These are phyloP conservation scores for Drosophila sucinea DNA, from an alignment of 1,140 invertebrate genomes.

Conservation along the genomic window DNA sequence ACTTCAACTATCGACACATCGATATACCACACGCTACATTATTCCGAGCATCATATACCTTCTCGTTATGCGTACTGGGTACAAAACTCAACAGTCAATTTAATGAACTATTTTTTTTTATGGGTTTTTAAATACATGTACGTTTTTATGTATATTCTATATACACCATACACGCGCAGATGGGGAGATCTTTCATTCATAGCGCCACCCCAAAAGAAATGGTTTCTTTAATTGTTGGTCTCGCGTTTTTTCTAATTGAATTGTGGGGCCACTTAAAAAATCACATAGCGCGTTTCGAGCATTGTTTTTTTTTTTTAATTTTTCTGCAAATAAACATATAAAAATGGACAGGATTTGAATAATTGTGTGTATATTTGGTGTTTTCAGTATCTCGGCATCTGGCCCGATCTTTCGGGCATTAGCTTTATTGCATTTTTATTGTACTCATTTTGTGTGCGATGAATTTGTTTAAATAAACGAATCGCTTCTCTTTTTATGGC, in stretches of 20 bases:
- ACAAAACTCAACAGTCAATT: background rate
- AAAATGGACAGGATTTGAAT: slow-evolving; percentile 26
- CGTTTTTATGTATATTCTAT: slow-evolving; percentile 4
- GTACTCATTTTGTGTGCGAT: slow-evolving; percentile 43
- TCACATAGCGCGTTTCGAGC: slow-evolving; percentile 4
- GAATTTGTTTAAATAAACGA: slow-evolving; percentile 56
- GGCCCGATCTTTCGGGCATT: slow-evolving; percentile 39
- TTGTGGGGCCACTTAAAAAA: slow-evolving; percentile 30
- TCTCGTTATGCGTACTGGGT: background rate
- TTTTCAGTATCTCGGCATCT: slow-evolving; percentile 25
- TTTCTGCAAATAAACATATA: slow-evolving; percentile 28
- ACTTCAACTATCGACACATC: too few relatives aligned
- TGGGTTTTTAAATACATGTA: slow-evolving; percentile 3
- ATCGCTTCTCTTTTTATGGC: background rate
- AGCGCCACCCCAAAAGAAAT: slow-evolving; percentile 4
- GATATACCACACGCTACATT: too few relatives aligned
- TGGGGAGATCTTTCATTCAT: slow-evolving; percentile 8
- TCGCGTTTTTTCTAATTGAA: slow-evolving; percentile 29
- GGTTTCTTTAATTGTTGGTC: slow-evolving; percentile 17
- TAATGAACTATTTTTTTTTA: background rate
- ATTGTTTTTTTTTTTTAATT: background rate
- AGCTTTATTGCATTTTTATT: slow-evolving; percentile 67
- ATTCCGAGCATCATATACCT: too few relatives aligned
- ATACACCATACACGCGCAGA: background rate
- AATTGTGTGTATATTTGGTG: background rate